Evolutionary conservation across 2,797 vertebrate genomes (phyloP), one percentile per base, ranked within the genome.

Genomic region (Petrocephalus schoutedeni): DNA sequence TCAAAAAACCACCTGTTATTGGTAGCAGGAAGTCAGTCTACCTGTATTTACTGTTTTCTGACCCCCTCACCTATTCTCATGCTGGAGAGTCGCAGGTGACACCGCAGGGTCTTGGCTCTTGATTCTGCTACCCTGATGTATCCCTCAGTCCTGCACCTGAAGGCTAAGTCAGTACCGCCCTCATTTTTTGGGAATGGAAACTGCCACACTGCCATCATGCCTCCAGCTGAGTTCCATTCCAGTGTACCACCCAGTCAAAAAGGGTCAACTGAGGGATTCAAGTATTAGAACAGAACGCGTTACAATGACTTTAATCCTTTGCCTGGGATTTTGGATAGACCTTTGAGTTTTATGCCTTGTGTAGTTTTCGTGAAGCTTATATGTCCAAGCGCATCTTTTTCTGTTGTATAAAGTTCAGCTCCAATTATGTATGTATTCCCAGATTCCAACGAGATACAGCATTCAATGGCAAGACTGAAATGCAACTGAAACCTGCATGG

Each of bases 171-270:
- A 82, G 45, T 10, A 19, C 80, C n/a, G 80, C 80, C 45, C n/a
- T 83, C 49, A 53, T n/a, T 21, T n/a, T 53, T 28, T 28, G 80
- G 80, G 80, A 83, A 83, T 21, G 49, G 80, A 83, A 83, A 83
- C 80, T 83, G 49, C 80, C 49, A 53, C 45, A 83, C 80, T 83
- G 80, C 84, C 84, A 57, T 86, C 28, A 56, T n/a, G 53, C 23
- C 32, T 58, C 23, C 53, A 57, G 8, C 23, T 36, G 23, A 86
- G 6, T 51, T 54, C 80, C 45, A 51, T 23, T 21, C 41, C 3
- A 86, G 23, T 36, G 12, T 23, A 58, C 36, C 71, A n/a, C 71
- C 71, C 84, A 59, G 54, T 58, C 56, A 86, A 86, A 32, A 58
- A 54, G 53, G 54, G 53, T 23, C 53, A 28, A 9, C 36, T 53